Percentiles rank a stretch among this genome's conserved stretches.
Evolutionary conservation across 2,797 vertebrate genomes (phyloP).

Genomic region (Sorex maritimensis): DNA sequence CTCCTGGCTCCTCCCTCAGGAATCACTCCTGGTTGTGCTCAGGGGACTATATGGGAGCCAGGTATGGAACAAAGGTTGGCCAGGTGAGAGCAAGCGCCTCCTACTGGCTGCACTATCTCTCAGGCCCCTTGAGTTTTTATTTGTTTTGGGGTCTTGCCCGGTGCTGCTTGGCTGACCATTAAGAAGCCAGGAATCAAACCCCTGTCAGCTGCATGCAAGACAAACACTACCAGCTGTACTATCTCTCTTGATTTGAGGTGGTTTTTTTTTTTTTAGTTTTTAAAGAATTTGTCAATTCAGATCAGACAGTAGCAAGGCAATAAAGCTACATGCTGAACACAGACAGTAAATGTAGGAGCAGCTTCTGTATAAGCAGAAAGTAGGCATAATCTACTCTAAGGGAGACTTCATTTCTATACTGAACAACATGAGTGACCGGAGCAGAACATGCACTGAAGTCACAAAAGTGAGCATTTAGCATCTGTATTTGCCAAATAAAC

Average conservation of each 20-base stretch:
- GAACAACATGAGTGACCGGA: slow-evolving; percentile 33
- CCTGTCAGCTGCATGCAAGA: too few relatives aligned
- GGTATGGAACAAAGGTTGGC: too few relatives aligned
- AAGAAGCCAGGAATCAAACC: too few relatives aligned
- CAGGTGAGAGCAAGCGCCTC: too few relatives aligned
- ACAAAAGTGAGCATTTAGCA: background rate
- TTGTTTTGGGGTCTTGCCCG: too few relatives aligned
- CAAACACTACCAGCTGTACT: too few relatives aligned
- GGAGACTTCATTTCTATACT: background rate
- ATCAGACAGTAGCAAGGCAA: background rate
- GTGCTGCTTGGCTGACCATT: too few relatives aligned
- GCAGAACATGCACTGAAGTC: background rate
- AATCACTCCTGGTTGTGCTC: too few relatives aligned
- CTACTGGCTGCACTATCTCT: too few relatives aligned
- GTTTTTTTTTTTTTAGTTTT: slow-evolving; percentile 41
- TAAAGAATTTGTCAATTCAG: slow-evolving; percentile 48
- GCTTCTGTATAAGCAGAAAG: slow-evolving; percentile 34
- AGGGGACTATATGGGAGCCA: too few relatives aligned
- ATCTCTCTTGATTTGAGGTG: background rate
- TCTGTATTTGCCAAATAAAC: slow-evolving; percentile 59
- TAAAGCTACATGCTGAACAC: background rate
- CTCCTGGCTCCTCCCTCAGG: too few relatives aligned
- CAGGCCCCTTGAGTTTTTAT: too few relatives aligned
- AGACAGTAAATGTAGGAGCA: background rate
- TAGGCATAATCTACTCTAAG: background rate